Conservation (phyloP, 2,797 vertebrate genomes). For the Craterocephalus amniculus region DNA sequence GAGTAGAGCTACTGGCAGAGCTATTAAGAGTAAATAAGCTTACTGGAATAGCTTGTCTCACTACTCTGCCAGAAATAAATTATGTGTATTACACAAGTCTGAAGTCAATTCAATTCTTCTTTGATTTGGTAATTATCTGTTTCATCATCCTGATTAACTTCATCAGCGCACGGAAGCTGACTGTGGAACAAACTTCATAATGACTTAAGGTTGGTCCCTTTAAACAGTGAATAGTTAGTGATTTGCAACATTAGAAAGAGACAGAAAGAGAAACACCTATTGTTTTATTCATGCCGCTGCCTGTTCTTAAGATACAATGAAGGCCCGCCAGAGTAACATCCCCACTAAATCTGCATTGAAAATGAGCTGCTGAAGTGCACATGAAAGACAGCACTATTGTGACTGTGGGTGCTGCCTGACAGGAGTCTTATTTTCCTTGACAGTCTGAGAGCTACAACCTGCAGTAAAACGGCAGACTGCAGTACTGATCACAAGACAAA, state of each 20-base stretch:
- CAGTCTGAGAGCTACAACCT: neutral
- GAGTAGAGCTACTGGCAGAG: neutral
- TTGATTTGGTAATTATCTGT: neutral
- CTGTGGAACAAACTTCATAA: neutral
- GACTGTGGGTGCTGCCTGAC: neutral
- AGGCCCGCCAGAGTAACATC: neutral
- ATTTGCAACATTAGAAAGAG: neutral
- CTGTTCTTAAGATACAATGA: neutral
- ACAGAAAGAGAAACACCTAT: neutral
- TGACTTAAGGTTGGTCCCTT: neutral
- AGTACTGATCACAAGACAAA: neutral
- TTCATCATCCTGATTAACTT: constrained; percentile 9
- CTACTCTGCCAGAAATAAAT: neutral
- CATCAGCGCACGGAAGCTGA: neutral
- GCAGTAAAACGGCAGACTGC: neutral
- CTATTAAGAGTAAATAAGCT: neutral
- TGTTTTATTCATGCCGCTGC: neutral
- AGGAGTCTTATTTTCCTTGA: constrained; percentile 5
- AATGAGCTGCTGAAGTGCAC: constrained; percentile 23
- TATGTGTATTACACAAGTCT: neutral
- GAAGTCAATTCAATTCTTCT: neutral
- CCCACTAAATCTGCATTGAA: constrained; percentile 9
- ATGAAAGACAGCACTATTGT: neutral
- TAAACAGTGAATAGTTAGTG: neutral
- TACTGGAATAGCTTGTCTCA: neutral